Conservation (phyloP, 2,113 vertebrate species). For the Caretta caretta region DNA sequence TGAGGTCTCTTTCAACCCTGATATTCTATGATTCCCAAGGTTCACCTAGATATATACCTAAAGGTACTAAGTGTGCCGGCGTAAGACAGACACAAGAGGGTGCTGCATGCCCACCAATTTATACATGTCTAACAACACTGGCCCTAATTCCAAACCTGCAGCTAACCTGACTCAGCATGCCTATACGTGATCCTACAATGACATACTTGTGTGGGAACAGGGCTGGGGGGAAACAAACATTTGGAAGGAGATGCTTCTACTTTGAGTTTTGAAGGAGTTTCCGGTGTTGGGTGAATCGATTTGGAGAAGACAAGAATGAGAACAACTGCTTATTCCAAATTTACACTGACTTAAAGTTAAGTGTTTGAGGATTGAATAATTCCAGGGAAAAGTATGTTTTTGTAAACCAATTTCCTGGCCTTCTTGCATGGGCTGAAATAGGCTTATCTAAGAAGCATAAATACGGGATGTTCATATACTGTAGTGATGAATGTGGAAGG, state of each 20-base stretch:
- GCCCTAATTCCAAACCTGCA: background rate
- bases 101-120: constrained; percentile 13
- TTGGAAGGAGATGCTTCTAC: background rate
- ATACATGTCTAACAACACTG: background rate
- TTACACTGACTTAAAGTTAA: constrained; percentile 69
- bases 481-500: constrained; percentile 44
- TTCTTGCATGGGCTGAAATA: constrained; percentile 54
- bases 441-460: constrained; percentile 58
- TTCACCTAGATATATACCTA: rapidly evolving
- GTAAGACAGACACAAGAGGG: constrained; percentile 66
- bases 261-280: constrained; percentile 57
- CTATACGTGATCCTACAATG: background rate
- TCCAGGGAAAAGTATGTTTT: constrained; percentile 46
- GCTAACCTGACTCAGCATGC: background rate
- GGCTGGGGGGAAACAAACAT: constrained; percentile 3
- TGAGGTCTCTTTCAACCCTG: no score
- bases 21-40: no score
- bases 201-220: background rate
- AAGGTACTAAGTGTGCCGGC: background rate
- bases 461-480: constrained; percentile 12
- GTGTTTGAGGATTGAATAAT: constrained; percentile 51
- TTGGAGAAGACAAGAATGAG: constrained; percentile 63
- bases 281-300: constrained; percentile 64
- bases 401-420: constrained; percentile 46
- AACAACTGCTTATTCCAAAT: constrained; percentile 73